Evolutionary conservation across 2,113 vertebrate genomes (phyloP), one percentile per base, ranked within the genome.

Genomic region (Lepisosteus oculatus): DNA sequence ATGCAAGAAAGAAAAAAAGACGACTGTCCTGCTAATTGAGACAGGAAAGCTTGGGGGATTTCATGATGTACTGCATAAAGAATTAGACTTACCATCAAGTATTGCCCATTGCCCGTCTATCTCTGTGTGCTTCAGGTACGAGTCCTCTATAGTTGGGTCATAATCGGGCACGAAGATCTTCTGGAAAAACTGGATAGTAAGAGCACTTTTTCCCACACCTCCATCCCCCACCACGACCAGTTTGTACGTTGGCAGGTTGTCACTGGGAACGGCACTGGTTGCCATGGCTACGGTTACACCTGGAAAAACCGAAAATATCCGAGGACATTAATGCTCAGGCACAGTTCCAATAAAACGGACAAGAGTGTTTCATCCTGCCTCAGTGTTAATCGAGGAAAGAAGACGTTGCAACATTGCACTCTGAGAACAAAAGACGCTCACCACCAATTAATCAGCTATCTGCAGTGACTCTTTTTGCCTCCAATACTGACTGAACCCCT

Each of bases 131-230:
- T 99, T 99, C 75, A 99, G 91, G 80, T 99, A 99, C 12, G 97
- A 99, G 83, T 99, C 97, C 85, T 99, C 97, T 6, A 99, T 99
- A 62, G 97, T 99, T 42, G 97, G 97, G 79, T 99, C 97, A 0
- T 99, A 99, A 87, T 99, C 97, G 0, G 97, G 96, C 83, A 99
- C 97, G 65, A 99, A 99, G 82, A 99, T 99, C 93, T 99, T 99
- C 90, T 99, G 97, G 89, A 99, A 99, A 82, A 99, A 99, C 77
- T 99, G 97, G 82, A 99, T 99, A 84, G 97, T 99, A 83, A 99
- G 95, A 12, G 97, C 97, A 0, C 97, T 99, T 87, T 99, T 99
- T 72, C 97, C 97, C 67, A 99, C 97, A 0, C 97, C 97, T 0
- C 97, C 97, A 3, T 99, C 97, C 65, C 97, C 97, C 81, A 98